Evolutionary conservation across 2,113 vertebrate genomes (phyloP), one percentile per base, ranked within the genome.

Genomic region (Coturnix japonica): DNA sequence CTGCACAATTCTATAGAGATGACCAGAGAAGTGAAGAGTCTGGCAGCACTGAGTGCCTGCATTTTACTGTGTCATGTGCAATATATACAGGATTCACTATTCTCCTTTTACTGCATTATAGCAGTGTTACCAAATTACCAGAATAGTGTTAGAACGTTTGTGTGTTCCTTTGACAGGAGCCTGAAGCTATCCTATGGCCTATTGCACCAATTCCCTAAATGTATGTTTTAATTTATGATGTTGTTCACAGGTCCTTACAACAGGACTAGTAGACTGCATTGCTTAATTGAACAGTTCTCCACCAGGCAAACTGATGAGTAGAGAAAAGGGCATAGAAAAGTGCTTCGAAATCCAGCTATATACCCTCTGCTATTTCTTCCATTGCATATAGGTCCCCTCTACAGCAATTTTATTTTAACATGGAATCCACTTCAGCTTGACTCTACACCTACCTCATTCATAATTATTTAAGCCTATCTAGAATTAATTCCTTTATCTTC

Each of bases 261-360:
- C 18, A 73, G 22, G 47, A 30, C 60, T 83, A 77, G n/a, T 28
- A 85, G 80, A 89, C 26, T 82, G 13, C 41, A 84, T 79, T 33
- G 41, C 47, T 91, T 74, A 90, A 53, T 92, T 91, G 95, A 96
- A 95, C 23, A 91, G 49, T 51, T 96, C 77, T 44, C 60, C 51
- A 93, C 73, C 54, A 92, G 54, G 21, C 56, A 90, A 94, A 93
- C 1, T 85, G 77, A 87, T 82, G 39, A 91, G 59, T 49, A 84
- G 19, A 91, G 67, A 64, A 72, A 91, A 91, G 57, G 71, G 13
- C 11, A 76, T 9, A 61, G 41, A 43, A 91, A 93, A 80, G 11
- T 26, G 76, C 51, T 15, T 25, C 77, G 37, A 16, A 66, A 81
- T 91, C 51, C 64, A 74, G 20, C 85, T 66, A 33, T 72, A 3